Conservation (phyloP, 1,140 invertebrate genomes). For the Heliothis virescens region DNA sequence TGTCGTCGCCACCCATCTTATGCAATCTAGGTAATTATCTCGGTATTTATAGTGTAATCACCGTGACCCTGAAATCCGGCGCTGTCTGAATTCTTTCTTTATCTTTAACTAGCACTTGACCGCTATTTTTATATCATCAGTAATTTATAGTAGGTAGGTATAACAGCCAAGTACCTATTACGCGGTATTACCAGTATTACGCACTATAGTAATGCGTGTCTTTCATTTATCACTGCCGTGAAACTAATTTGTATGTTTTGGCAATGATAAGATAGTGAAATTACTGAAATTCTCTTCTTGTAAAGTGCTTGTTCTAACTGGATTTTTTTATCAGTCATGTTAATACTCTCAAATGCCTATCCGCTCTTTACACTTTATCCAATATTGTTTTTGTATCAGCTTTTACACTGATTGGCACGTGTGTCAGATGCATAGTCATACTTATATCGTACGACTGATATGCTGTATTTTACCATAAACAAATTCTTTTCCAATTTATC, state of each 20-base stretch:
- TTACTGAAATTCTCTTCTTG: background rate
- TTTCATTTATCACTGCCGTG: constrained; percentile 37
- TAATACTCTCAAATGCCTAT: background rate
- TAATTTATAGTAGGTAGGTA: background rate
- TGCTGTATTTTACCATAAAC: too few relatives aligned
- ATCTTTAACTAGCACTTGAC: constrained; percentile 1
- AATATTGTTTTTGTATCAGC: too few relatives aligned
- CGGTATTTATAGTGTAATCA: constrained; percentile 9
- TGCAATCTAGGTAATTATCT: background rate
- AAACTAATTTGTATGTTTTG: background rate
- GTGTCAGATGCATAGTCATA: too few relatives aligned
- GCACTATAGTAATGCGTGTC: constrained; percentile 19
- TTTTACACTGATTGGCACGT: too few relatives aligned
- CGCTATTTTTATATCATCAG: constrained; percentile 14
- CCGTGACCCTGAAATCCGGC: constrained; percentile 7
- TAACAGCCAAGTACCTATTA: background rate
- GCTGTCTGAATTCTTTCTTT: constrained; percentile 21
- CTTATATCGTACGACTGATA: too few relatives aligned
- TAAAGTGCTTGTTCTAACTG: too few relatives aligned
- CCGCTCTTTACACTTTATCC: background rate
- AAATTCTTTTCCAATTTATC: too few relatives aligned
- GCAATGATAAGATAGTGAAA: constrained; percentile 1
- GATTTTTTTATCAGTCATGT: too few relatives aligned
- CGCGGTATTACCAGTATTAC: too few relatives aligned
- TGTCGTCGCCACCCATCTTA: background rate